Percentiles rank a stretch among this genome's conserved stretches.
phyloP scores from a whole-genome alignment of 2,797 vertebrate genomes.

The Uromys caudimaculatus region DNA sequence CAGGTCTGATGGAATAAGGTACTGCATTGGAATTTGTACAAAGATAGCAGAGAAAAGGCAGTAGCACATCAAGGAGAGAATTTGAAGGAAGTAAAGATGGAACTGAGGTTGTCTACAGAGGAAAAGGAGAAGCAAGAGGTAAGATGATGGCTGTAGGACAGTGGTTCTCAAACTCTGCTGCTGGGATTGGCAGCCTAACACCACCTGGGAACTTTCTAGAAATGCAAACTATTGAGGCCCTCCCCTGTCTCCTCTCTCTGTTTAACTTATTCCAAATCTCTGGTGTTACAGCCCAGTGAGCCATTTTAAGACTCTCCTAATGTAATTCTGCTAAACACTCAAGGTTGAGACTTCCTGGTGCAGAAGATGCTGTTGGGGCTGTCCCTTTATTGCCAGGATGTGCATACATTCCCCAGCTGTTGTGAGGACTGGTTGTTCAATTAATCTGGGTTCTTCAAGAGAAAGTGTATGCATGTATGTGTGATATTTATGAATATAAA shows the following conservation, averaged over 20 bases:
- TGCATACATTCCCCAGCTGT: not conserved
- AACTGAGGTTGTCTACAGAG: not conserved
- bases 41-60: not conserved
- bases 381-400: not conserved
- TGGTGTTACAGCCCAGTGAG: not conserved
- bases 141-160: not conserved
- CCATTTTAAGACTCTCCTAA: not conserved
- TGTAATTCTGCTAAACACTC: not conserved
- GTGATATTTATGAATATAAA: not conserved
- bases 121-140: not conserved
- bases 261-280: constrained; percentile 42
- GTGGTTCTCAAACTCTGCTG: not conserved
- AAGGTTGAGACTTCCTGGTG: not conserved
- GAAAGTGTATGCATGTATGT: not conserved
- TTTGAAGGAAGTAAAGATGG: not conserved
- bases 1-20: constrained; percentile 28
- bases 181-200: not conserved
- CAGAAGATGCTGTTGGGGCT: not conserved
- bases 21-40: not conserved
- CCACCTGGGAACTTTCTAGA: not conserved
- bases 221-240: not conserved
- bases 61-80: not conserved
- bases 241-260: not conserved
- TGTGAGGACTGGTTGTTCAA: not conserved
- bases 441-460: not conserved